Conservation (phyloP, 2,113 vertebrate genomes). For the Scomber colias region DNA sequence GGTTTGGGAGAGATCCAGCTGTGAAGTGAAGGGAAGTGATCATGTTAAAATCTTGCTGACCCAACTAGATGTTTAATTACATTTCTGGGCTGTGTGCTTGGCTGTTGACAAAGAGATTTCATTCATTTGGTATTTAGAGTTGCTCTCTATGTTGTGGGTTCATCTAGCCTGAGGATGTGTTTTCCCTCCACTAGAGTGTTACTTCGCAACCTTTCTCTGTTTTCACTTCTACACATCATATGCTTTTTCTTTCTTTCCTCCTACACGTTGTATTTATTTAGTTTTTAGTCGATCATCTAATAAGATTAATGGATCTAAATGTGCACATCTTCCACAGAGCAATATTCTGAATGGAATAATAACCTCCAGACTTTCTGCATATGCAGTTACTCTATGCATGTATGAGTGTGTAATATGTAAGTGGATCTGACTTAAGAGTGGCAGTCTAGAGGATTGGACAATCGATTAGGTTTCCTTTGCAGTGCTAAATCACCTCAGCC, state of each 20-base stretch:
- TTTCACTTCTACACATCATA: constrained; percentile 20
- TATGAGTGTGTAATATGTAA: constrained; percentile 35
- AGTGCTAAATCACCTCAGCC: constrained; percentile 65
- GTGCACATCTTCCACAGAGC: not conserved
- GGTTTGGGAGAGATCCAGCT: constrained; percentile 43
- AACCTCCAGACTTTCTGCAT: constrained; percentile 3
- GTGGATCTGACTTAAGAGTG: constrained; percentile 67
- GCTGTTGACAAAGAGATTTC: constrained; percentile 68
- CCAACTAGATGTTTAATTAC: constrained; percentile 76
- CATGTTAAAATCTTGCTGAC: constrained; percentile 71
- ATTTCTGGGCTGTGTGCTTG: constrained; percentile 55
- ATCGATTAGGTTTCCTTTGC: constrained; percentile 67
- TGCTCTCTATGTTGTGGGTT: constrained; percentile 27
- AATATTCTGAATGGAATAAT: constrained; percentile 21
- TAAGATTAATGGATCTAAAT: constrained; percentile 11
- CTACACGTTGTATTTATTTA: not conserved
- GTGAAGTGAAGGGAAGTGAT: constrained; percentile 47
- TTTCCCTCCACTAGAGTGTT: not conserved
- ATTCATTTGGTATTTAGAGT: constrained; percentile 51
- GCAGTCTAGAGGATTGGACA: constrained; percentile 63
- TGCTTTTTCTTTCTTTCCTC: not conserved
- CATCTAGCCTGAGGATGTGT: not conserved
- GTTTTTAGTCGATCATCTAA: not conserved
- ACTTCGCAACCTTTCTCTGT: not conserved
- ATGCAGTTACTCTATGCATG: constrained; percentile 17